phyloP scores from a whole-genome alignment of 2,888 invertebrate genomes.

The Ormyrus labotus region DNA sequence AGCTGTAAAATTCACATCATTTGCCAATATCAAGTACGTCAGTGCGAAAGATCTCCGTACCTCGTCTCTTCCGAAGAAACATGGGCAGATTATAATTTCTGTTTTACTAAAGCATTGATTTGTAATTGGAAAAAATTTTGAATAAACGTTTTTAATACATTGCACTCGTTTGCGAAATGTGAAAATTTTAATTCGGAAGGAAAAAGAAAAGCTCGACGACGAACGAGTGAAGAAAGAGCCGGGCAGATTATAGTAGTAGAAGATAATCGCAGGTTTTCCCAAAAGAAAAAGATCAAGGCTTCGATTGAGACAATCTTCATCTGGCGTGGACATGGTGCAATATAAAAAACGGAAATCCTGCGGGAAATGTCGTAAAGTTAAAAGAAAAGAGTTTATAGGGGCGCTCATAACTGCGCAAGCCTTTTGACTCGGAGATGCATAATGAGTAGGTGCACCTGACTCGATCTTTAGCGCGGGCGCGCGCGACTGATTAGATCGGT shows the following conservation, averaged over 20 bases:
- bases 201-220: background rate
- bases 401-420: no score
- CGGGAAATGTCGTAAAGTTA: slow-evolving; percentile 34
- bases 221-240: background rate
- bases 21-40: slow-evolving; percentile 12
- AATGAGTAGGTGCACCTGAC: no score
- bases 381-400: background rate
- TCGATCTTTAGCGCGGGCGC: background rate
- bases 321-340: background rate
- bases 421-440: no score
- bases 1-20: background rate
- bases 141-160: slow-evolving; percentile 55
- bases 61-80: slow-evolving; percentile 17
- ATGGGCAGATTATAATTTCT: slow-evolving; percentile 4
- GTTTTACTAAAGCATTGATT: slow-evolving; percentile 15
- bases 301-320: no score
- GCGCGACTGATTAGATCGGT: slow-evolving; percentile 33
- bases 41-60: slow-evolving; percentile 22
- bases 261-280: background rate
- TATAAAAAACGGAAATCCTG: slow-evolving; percentile 44
- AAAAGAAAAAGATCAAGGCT: background rate
- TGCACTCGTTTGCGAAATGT: background rate
- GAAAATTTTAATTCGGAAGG: background rate
- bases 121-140: slow-evolving; percentile 38
- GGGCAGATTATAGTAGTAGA: background rate